phyloP scores from a whole-genome alignment of 1,140 invertebrate genomes.

The Drosophila tristis region DNA sequence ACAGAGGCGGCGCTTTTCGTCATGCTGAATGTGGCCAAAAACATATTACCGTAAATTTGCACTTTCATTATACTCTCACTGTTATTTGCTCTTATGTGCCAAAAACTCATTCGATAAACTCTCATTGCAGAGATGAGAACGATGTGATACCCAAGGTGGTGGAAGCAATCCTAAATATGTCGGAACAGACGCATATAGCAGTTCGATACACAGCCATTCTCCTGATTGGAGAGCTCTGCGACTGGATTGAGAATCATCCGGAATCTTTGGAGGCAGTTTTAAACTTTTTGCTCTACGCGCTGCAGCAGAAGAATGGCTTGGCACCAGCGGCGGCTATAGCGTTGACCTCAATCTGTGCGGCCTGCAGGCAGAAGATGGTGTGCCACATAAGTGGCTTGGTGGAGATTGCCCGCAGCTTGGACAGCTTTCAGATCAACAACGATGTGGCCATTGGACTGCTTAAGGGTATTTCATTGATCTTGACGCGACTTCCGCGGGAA shows the following conservation, averaged over 20 bases:
- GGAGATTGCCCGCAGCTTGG: conserved; percentile 91
- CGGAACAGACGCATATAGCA: conserved; percentile 93
- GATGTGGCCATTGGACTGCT: conserved; percentile 93
- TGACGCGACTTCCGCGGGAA: conserved; percentile 87
- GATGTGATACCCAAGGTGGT: conserved; percentile 96
- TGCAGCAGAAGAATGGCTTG: conserved; percentile 89
- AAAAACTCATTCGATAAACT: conserved; percentile 3
- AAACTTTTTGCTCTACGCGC: conserved; percentile 90
- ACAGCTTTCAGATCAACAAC: conserved; percentile 91
- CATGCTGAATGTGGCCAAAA: conserved; percentile 97
- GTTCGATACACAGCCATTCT: conserved; percentile 95
- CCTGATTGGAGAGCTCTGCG: conserved; percentile 95
- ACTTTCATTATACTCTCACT: background rate
- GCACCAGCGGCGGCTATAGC: conserved; percentile 91
- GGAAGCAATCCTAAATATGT: conserved; percentile 94
- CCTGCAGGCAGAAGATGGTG: conserved; percentile 92
- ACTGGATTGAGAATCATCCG: conserved; percentile 97
- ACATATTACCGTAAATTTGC: conserved; percentile 95
- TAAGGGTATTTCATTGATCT: conserved; percentile 90
- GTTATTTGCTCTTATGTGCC: background rate
- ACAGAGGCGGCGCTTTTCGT: conserved; percentile 98
- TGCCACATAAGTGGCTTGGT: conserved; percentile 92
- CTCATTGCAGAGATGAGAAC: conserved; percentile 91
- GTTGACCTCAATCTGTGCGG: conserved; percentile 88
- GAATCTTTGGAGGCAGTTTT: conserved; percentile 91